Evolutionary conservation across 1,140 invertebrate species (phyloP), one percentile per base, ranked within the genome.

Genomic region (Dendroctonus ponderosae): DNA sequence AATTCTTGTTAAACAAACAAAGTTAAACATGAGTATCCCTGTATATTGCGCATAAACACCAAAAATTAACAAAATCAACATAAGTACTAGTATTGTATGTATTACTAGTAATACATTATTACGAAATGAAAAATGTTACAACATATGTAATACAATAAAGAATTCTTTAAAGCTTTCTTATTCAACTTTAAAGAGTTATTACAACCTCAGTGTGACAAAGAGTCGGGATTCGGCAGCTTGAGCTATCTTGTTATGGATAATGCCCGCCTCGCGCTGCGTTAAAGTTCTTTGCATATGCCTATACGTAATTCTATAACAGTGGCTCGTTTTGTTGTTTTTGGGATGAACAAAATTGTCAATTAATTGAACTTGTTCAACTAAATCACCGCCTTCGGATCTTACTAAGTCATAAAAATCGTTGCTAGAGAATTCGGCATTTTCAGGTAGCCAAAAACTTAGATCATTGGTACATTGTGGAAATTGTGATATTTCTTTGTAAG

Each of bases 371-470:
- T 96, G 93, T 82, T 99, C 97, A 49, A 99, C 85, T 12, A 91
- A 81, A 79, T 98, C 94, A 6, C 92, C 94, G 5, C 89, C 96
- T 64, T 96, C 79, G 68, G 86, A 85, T 71, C 97, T 84, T 0
- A 94, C 94, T 48, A 99, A 75, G 76, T 99, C 97, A 80, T 96
- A 98, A 79, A 98, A 97, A 81, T 98, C 93, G 80, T 96, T 95
- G 11, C 83, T 80, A 11, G 83, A 85, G 79, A 88, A 98, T 51
- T 82, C 80, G 0, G 77, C 63, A 61, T 85, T 79, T 9, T 84
- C 70, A 0, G 95, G 93, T 15, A 99, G 79, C 96, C 96, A 99
- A 79, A 99, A 99, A 62, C 97, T 98, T 8, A 99, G 85, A 77
- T 99, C 97, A 82, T 95, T 97, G 26, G 75, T 82, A 76, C 94